A percentile compares a stretch with the other conserved stretches of the same genome.
These are phyloP conservation scores for Drosophila parthenogenetica DNA, from an alignment of 2,888 invertebrate species.

Conservation along the genomic window DNA sequence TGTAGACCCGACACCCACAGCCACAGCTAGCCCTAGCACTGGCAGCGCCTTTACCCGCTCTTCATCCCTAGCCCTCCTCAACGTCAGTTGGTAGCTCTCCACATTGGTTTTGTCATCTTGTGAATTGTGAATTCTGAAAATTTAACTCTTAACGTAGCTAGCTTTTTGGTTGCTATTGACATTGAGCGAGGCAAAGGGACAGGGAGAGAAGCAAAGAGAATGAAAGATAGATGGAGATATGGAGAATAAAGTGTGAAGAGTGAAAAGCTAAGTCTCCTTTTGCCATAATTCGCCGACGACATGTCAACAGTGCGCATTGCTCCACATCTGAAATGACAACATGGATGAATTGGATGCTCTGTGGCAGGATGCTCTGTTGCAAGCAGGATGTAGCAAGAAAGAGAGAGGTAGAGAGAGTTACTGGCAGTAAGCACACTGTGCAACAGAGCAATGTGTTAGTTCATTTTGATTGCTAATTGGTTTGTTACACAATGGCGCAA, in stretches of 20 bases:
- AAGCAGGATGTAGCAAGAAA: too few relatives aligned
- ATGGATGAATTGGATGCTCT: constrained; percentile 27
- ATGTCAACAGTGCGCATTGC: constrained; percentile 74
- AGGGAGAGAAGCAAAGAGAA: background rate
- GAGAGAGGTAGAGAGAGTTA: background rate
- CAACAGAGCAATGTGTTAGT: constrained; percentile 74
- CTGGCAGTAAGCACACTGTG: background rate
- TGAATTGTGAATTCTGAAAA: constrained; percentile 77
- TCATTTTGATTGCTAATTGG: constrained; percentile 84
- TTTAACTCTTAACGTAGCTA: constrained; percentile 75
- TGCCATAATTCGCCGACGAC: constrained; percentile 79
- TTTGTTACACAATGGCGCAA: constrained; percentile 82
- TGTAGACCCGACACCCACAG: constrained; percentile 3
- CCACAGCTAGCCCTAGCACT: background rate
- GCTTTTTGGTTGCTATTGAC: constrained; percentile 64
- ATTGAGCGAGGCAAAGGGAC: constrained; percentile 22
- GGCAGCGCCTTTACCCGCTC: too few relatives aligned
- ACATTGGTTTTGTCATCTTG: constrained; percentile 65
- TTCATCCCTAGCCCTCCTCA: background rate
- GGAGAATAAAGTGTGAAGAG: background rate
- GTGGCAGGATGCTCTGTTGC: constrained; percentile 15
- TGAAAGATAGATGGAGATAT: background rate
- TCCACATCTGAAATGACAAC: constrained; percentile 54
- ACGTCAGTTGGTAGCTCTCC: constrained; percentile 23
- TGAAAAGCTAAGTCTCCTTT: constrained; percentile 15